Evolutionary conservation across 2,113 vertebrate genomes (phyloP), one percentile per base, ranked within the genome.

Genomic region (Chitala chitala): DNA sequence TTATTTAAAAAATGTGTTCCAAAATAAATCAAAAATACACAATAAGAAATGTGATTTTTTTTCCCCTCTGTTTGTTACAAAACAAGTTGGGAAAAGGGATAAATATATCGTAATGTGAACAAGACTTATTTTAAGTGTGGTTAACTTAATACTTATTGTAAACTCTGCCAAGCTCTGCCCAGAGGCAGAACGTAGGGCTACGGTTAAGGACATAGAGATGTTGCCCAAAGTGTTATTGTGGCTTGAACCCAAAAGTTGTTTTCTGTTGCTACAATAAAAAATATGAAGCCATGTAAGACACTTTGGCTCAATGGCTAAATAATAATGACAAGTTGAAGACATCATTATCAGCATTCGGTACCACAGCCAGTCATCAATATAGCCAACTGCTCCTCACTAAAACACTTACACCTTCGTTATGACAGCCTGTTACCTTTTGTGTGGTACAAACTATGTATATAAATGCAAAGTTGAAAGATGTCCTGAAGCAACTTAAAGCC

Each of bases 31-130:
- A 71, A 17, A 50, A 33, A 40, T 22, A 71, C 29, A 38, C 29
- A 55, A 55, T 4, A 22, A 55, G 51, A 71, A 38, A 71, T 55
- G 55, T 54, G 9, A 54, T 33, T 54, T 36, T 55, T 50, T 54
- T n/a, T n/a, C n/a, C n/a, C 17, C 69, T 71, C 69, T 26, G 55
- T 55, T 71, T 54, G 31, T 7, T 53, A 68, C 26, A 42, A 38
- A 24, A 12, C 31, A 55, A 9, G 55, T 55, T 40, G 22, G 50
- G 51, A 53, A 53, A 9, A 2, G 17, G 24, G 64, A 68, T 40
- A 31, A n/a, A 2, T 46, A 38, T 48, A 22, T n/a, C 54, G 20
- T 15, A 17, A 38, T n/a, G 33, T 38, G 31, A 7, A 17, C 4
- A 12, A 29, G 48, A 22, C 5, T 42, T 12, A n/a, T 61, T 29